These are phyloP conservation scores for Pammene fasciana DNA, from an alignment of 2,888 invertebrate species.

Conservation along the genomic window DNA sequence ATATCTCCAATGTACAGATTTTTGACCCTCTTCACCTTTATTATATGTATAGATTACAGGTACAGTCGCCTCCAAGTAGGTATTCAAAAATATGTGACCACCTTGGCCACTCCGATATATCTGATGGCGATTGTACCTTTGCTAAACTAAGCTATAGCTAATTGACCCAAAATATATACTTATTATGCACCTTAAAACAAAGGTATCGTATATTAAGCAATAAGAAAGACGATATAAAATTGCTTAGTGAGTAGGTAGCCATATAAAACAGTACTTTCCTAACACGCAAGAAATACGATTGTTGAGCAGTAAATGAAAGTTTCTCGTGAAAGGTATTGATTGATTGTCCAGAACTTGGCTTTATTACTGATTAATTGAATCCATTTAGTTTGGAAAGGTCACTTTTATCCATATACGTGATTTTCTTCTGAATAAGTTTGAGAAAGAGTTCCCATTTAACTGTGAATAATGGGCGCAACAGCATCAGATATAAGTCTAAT, in stretches of 20 bases:
- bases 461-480: background rate
- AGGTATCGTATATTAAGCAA: background rate
- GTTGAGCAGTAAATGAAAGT: conserved; percentile 28
- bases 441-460: background rate
- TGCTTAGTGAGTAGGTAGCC: conserved; percentile 12
- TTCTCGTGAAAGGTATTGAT: conserved; percentile 30
- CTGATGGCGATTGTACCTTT: no score
- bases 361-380: conserved; percentile 35
- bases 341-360: conserved; percentile 36
- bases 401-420: background rate
- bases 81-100: no score
- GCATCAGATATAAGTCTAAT: no score
- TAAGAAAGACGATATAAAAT: conserved; percentile 26
- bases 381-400: background rate
- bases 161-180: no score
- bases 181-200: no score
- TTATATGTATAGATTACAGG: no score
- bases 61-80: no score
- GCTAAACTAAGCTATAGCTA: no score
- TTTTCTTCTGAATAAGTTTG: background rate
- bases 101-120: no score
- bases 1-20: no score
- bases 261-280: conserved; percentile 21
- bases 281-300: conserved; percentile 33
- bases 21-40: no score